Percentiles rank a stretch among this genome's conserved stretches.
phyloP scores from a whole-genome alignment of 1,140 invertebrate genomes.

The Neodiprion fabricii region DNA sequence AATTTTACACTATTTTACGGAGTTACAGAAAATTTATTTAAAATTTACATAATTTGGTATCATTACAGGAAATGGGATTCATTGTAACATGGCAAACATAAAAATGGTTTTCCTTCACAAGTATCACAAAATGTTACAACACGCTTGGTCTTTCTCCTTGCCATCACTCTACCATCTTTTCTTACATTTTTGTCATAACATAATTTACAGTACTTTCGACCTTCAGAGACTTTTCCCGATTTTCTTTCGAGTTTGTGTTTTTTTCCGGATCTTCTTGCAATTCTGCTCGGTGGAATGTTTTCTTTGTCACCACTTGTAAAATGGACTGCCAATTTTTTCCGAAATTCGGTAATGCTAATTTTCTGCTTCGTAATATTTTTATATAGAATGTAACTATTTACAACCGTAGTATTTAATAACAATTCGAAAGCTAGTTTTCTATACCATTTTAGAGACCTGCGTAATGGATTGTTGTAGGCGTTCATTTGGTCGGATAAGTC shows the following conservation, averaged over 20 bases:
- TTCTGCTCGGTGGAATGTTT: no score
- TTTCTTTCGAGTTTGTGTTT: no score
- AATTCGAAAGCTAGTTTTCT: slow-evolving; percentile 52
- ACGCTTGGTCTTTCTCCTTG: slow-evolving; percentile 12
- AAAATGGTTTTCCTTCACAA: slow-evolving; percentile 11
- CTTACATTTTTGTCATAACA: slow-evolving; percentile 23
- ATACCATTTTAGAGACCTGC: slow-evolving; percentile 53
- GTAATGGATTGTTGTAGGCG: slow-evolving; percentile 48
- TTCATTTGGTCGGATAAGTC: slow-evolving; percentile 55
- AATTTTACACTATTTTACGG: no score
- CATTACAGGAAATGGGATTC: no score
- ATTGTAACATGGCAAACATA: background rate
- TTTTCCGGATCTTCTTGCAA: no score
- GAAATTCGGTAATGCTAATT: no score
- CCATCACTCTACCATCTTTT: slow-evolving; percentile 12
- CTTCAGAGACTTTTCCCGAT: no score
- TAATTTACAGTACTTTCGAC: slow-evolving; percentile 16
- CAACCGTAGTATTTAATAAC: slow-evolving; percentile 43
- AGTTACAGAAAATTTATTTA: no score
- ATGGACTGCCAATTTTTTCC: no score
- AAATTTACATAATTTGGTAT: no score
- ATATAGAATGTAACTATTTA: slow-evolving; percentile 24
- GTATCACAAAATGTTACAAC: slow-evolving; percentile 18
- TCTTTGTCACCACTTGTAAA: no score
- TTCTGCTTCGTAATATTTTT: slow-evolving; percentile 26